phyloP scores from a whole-genome alignment of 2,888 invertebrate species.

The Arctia plantaginis region DNA sequence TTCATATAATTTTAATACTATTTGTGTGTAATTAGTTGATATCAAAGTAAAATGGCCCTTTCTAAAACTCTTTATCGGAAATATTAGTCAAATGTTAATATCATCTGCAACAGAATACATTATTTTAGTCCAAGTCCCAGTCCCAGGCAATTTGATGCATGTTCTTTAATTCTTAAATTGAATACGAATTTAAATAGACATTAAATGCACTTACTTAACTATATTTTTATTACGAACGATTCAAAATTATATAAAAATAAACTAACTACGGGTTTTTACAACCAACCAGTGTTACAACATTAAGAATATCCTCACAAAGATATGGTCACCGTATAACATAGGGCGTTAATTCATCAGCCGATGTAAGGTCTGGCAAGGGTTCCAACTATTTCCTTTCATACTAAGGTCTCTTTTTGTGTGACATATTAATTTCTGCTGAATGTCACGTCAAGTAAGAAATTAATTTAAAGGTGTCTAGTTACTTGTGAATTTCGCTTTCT shows the following conservation, averaged over 20 bases:
- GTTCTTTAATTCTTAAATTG: no score
- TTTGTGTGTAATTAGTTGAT: no score
- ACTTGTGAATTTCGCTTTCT: conserved; percentile 14
- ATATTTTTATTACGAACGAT: not conserved
- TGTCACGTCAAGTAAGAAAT: conserved; percentile 56
- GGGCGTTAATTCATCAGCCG: conserved; percentile 77
- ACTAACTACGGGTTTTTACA: not conserved
- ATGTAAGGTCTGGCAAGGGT: conserved; percentile 63
- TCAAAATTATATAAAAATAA: not conserved
- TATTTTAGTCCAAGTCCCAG: no score
- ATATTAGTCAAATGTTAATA: no score
- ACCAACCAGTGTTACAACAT: not conserved
- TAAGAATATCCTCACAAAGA: conserved; percentile 18
- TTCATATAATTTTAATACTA: no score
- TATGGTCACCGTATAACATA: conserved; percentile 48
- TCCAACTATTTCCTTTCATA: conserved; percentile 71
- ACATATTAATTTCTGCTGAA: conserved; percentile 74
- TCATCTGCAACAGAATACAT: no score
- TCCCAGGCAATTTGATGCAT: no score
- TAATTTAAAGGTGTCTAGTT: conserved; percentile 40
- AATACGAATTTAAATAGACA: no score
- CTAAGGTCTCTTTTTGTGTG: conserved; percentile 71
- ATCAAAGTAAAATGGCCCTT: no score
- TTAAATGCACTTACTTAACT: no score
- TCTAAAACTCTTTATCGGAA: no score